A percentile compares a stretch with the other conserved stretches of the same genome.
phyloP scores from a whole-genome alignment of 2,113 vertebrate genomes.

The Paradoxurus hermaphroditus region DNA sequence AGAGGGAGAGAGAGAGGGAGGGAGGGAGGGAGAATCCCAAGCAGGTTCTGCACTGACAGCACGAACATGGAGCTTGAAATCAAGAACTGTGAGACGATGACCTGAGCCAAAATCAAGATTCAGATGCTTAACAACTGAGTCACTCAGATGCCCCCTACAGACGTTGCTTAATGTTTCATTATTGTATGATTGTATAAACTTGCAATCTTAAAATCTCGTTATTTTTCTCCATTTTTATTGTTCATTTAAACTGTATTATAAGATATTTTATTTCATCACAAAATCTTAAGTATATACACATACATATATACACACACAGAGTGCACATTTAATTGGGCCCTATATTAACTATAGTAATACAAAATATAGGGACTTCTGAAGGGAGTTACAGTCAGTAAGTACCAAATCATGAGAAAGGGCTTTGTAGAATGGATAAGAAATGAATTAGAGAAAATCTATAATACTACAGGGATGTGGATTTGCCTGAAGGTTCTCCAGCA shows the following conservation, averaged over 20 bases:
- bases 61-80: too few relatives aligned
- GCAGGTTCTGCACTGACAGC: too few relatives aligned
- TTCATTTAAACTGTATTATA: not conserved
- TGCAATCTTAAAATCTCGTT: not conserved
- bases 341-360: not conserved
- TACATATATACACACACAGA: not conserved
- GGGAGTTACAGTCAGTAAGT: not conserved
- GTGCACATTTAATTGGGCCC: not conserved
- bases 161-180: not conserved
- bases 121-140: too few relatives aligned
- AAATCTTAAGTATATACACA: not conserved
- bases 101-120: too few relatives aligned
- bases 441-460: not conserved
- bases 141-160: not conserved
- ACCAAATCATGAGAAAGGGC: not conserved
- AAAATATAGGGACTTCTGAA: not conserved
- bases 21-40: too few relatives aligned
- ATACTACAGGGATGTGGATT: not conserved
- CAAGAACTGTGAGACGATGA: too few relatives aligned
- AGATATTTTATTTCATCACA: not conserved
- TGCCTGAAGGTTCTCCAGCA: not conserved
- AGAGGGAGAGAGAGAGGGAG: too few relatives aligned
- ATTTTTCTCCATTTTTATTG: slow-evolving; percentile 5
- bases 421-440: not conserved
- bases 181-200: not conserved